These are phyloP conservation scores for Parascotia fuliginaria DNA, from an alignment of 2,888 invertebrate species.

Conservation along the genomic window DNA sequence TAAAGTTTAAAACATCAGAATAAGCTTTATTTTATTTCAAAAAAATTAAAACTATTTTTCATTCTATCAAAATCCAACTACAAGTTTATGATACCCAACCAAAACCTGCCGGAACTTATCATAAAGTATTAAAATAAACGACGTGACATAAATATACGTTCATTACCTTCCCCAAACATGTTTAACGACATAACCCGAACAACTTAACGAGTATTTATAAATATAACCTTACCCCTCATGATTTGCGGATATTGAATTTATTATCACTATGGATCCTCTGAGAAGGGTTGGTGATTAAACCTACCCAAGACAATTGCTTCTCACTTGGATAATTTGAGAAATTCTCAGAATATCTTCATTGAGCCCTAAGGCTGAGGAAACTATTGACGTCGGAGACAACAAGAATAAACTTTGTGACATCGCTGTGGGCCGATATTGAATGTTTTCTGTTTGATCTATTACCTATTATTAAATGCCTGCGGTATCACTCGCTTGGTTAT, in stretches of 20 bases:
- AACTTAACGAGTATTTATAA: conserved; percentile 29
- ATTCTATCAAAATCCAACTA: neutral
- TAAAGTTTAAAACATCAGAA: no score
- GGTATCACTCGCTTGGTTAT: neutral
- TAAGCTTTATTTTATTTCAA: no score
- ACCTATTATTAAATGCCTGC: neutral
- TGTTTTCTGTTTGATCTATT: neutral
- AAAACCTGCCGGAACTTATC: neutral
- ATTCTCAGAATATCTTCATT: conserved; percentile 49
- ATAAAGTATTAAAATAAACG: neutral
- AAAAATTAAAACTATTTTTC: no score
- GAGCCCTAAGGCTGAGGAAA: conserved; percentile 24
- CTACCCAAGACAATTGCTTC: conserved; percentile 60
- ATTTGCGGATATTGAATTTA: conserved; percentile 75
- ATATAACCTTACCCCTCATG: conserved; percentile 48
- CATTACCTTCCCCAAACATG: conserved; percentile 12
- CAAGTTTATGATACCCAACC: neutral
- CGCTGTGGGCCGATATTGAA: conserved; percentile 5
- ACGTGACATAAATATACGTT: neutral
- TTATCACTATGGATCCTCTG: conserved; percentile 64
- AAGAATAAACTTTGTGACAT: conserved; percentile 22
- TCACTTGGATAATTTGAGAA: conserved; percentile 59
- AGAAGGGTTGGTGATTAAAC: conserved; percentile 70
- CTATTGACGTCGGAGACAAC: conserved; percentile 28
- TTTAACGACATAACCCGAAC: conserved; percentile 12